Evolutionary conservation across 2,113 vertebrate genomes (phyloP), one percentile per base, ranked within the genome.

Genomic region (Neopipo cinnamomea): DNA sequence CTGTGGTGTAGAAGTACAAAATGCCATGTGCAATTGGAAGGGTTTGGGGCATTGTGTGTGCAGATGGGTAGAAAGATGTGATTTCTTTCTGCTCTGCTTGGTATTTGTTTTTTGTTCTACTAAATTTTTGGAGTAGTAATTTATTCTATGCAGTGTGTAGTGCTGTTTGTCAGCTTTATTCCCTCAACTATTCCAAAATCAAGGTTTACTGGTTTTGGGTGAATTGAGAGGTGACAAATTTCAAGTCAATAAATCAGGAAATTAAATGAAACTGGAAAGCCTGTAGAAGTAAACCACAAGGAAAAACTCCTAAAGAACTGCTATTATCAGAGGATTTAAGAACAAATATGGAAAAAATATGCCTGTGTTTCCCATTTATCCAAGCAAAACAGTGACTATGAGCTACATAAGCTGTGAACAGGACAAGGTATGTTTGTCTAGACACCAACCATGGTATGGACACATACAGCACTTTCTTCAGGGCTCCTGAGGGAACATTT

Each of bases 31-130:
- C 11, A 11, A 35, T 42, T 81, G 83, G 93, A 86, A 91, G 65
- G 89, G 96, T 95, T 86, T 52, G 79, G 94, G 94, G 91, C 92
- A 95, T 91, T 91, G 56, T 65, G 49, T 91, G 94, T 92, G 94
- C 94, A 95, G 63, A 93, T 82, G 91, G 42, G 88, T 95, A 95
- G 94, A 96, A 96, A 96, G 76, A 96, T 88, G 65, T 78, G 86
- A 96, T 95, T 97, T 91, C 59, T 91, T 97, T 97, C 93, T 97
- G 96, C 95, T 97, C 96, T 94, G 93, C 76, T 96, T 96, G 80
- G 33, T 85, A 70, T 92, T 90, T 93, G 8, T 0, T 16, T 39
- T 63, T 65, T 42, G 39, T 80, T 87, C 77, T 84, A 72, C 66
- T 73, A 85, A 22, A n/a, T 63, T 87, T 94, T 68, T 87, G 2